Evolutionary conservation across 2,797 vertebrate species (phyloP).

Genomic region (Helicolenus hilgendorfi): DNA sequence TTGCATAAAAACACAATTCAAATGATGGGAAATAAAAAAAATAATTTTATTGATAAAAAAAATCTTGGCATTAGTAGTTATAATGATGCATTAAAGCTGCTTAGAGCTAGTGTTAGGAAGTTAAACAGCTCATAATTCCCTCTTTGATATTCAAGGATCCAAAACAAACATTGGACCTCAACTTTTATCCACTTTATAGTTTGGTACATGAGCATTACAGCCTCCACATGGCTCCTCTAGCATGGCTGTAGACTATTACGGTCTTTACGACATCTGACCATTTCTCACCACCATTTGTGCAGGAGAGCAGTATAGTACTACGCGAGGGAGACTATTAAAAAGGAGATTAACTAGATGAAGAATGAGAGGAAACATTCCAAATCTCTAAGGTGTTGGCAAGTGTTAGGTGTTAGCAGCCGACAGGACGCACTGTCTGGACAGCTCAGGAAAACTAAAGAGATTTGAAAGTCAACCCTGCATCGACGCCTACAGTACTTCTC

Average conservation of each 20-base stretch:
- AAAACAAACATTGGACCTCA: not conserved
- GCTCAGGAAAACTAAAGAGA: conserved; percentile 37
- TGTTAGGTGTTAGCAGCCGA: not conserved
- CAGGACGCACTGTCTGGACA: conserved; percentile 27
- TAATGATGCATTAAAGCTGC: too few relatives aligned
- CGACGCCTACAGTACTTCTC: not conserved
- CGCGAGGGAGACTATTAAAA: conserved; percentile 5
- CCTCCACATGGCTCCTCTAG: not conserved
- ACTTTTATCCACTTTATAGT: not conserved
- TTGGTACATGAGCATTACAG: not conserved
- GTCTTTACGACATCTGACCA: not conserved
- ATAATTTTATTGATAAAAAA: too few relatives aligned
- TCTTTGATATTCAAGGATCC: not conserved
- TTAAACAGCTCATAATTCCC: too few relatives aligned
- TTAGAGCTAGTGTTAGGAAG: too few relatives aligned
- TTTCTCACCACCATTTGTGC: not conserved
- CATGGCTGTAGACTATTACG: not conserved
- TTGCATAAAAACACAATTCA: too few relatives aligned
- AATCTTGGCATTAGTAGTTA: too few relatives aligned
- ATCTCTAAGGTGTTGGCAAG: conserved; percentile 29
- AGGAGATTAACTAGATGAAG: conserved; percentile 24
- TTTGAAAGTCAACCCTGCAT: conserved; percentile 63
- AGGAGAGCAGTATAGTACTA: not conserved
- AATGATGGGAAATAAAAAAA: too few relatives aligned
- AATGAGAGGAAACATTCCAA: conserved; percentile 22